These are phyloP conservation scores for Pseudorectes ferrugineus DNA, from an alignment of 2,113 vertebrate species.

Conservation along the genomic window DNA sequence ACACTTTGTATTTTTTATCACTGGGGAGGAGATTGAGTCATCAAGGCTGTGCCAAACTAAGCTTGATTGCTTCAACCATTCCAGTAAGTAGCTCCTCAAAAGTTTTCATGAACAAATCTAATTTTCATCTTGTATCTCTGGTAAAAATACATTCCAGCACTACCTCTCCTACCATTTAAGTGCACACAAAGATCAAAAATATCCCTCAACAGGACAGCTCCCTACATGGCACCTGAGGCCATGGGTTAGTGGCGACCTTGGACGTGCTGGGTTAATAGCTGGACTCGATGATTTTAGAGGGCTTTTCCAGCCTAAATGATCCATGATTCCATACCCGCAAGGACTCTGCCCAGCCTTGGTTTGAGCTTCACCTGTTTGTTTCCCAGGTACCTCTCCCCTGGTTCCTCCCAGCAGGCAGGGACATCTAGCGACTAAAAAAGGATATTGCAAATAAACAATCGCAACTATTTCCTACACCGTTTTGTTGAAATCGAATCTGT, in stretches of 20 bases:
- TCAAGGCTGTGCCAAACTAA: neutral
- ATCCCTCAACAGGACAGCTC: neutral
- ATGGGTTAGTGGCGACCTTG: neutral
- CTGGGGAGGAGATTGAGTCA: neutral
- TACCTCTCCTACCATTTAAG: neutral
- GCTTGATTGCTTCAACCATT: neutral
- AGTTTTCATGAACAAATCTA: neutral
- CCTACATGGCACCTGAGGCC: neutral
- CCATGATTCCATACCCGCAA: neutral
- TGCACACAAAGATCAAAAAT: neutral
- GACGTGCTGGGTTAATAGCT: neutral
- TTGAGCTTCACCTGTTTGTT: neutral
- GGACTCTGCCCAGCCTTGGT: neutral
- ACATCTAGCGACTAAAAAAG: slow-evolving; percentile 45
- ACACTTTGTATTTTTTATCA: neutral
- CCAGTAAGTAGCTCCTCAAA: neutral
- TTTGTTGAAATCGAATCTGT: neutral
- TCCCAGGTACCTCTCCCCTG: neutral
- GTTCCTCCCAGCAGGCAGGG: slow-evolving; percentile 1
- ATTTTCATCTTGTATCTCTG: neutral
- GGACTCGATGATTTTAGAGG: neutral
- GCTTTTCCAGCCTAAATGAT: neutral
- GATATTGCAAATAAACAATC: neutral
- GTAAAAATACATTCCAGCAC: neutral
- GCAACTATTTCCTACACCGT: accelerated